Evolutionary conservation across 2,113 vertebrate genomes (phyloP), one percentile per base, ranked within the genome.

Genomic region (Fulmarus glacialis): DNA sequence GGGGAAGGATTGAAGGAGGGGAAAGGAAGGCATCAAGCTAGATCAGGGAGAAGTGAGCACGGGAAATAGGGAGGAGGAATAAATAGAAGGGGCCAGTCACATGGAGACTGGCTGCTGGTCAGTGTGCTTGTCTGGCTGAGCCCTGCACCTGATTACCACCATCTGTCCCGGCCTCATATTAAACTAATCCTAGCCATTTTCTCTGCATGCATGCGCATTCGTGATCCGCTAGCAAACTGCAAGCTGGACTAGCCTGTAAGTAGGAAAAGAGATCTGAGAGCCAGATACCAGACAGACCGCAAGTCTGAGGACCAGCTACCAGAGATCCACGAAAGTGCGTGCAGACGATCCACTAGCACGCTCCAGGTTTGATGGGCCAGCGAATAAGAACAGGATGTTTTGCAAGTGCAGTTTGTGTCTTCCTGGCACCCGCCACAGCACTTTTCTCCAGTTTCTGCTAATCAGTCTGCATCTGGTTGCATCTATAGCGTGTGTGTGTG

Each of bases 401-500:
- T n/a, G 2, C 1, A 1, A 50, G 52, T 5, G 8, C 12, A 1
- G 1, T 58, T 77, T 38, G 14, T 29, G 48, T 58, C 79, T 66
- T 32, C 73, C 68, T 21, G 34, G 60, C 47, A 70, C 8, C 20
- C 6, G 1, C 9, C n/a, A 7, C 27, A 40, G 42, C 29, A 13
- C 20, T 56, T 56, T 63, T 59, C 64, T 64, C 59, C 1, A 0
- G 11, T 60, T 84, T 58, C 78, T 79, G 50, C 73, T 42, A 2
- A 36, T 24, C 1, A 0, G 6, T 16, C 77, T n/a, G 42, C 3
- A 5, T 12, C 47, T 38, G n/a, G 16, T 23, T 30, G 59, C 27
- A 48, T 5, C 1, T 1, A 4, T 1, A 7, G 17, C 0, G 8
- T 2, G 8, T 2, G 7, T 40, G 40, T 40, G 40, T 7, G 11